A percentile compares a stretch with the other conserved stretches of the same genome.
Evolutionary conservation across 2,797 vertebrate genomes (phyloP).

Genomic region (Aplochiton taeniatus): DNA sequence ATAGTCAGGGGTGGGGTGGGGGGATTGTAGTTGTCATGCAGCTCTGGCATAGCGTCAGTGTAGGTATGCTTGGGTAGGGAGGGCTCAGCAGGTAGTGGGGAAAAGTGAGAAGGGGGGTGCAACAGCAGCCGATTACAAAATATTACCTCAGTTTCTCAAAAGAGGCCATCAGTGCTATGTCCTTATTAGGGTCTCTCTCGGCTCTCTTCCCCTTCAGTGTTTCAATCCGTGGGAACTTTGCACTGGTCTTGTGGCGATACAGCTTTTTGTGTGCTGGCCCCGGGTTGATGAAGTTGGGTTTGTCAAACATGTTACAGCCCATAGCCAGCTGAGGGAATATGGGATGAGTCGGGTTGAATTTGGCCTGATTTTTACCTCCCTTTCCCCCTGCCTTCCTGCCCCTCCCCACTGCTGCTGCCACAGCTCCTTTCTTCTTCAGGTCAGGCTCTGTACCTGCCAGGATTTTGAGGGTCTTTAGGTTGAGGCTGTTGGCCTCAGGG

Average conservation of each 20-base stretch:
- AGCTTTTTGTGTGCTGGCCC: conserved; percentile 99
- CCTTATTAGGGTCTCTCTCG: conserved; percentile 94
- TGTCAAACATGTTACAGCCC: conserved; percentile 93
- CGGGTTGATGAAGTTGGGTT: conserved; percentile 93
- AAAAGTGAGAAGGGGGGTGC: conserved; percentile 82
- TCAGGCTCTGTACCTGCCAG: conserved; percentile 93
- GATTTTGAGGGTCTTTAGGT: conserved; percentile 99
- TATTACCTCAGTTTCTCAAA: conserved; percentile 99
- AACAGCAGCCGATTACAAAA: conserved; percentile 93
- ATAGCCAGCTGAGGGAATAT: conserved; percentile 84
- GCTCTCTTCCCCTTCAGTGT: conserved; percentile 93
- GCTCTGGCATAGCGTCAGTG: conserved; percentile 87
- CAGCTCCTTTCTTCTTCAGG: conserved; percentile 89
- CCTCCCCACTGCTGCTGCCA: conserved; percentile 80
- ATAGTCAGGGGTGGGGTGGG: conserved; percentile 57
- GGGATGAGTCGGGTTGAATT: conserved; percentile 83
- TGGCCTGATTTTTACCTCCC: conserved; percentile 88
- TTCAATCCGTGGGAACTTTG: conserved; percentile 95
- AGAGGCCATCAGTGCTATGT: conserved; percentile 94
- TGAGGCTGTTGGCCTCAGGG: conserved; percentile 94
- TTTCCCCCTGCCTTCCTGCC: conserved; percentile 88
- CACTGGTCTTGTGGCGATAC: conserved; percentile 98
- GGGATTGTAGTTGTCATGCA: conserved; percentile 92
- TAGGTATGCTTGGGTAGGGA: conserved; percentile 85
- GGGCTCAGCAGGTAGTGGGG: conserved; percentile 85